These are phyloP conservation scores for Eupelmus urozonus DNA, from an alignment of 2,888 invertebrate genomes.

Conservation along the genomic window DNA sequence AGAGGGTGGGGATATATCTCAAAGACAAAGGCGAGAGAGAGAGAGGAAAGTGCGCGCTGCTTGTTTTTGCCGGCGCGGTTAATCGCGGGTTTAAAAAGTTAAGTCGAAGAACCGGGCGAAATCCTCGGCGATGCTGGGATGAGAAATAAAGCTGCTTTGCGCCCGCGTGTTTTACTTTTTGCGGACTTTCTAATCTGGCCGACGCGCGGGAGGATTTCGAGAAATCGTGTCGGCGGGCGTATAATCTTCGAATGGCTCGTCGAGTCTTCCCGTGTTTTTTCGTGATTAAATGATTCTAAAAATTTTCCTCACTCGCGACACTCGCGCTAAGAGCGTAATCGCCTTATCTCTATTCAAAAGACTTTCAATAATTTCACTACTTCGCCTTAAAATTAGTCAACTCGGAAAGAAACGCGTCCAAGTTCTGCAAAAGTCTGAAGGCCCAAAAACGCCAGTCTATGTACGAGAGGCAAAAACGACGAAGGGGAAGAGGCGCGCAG, in stretches of 20 bases:
- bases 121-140: background rate
- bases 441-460: no score
- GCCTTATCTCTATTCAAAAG: no score
- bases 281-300: no score
- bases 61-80: constrained; percentile 24
- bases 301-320: no score
- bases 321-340: no score
- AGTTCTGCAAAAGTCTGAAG: no score
- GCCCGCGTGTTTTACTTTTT: background rate
- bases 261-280: no score
- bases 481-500: background rate
- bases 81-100: constrained; percentile 46
- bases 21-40: no score
- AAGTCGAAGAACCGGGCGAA: background rate
- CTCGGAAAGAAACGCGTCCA: no score
- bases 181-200: background rate
- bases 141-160: constrained; percentile 14
- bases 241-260: background rate
- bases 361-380: no score
- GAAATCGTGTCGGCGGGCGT: background rate
- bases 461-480: no score
- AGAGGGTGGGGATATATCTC: constrained; percentile 13
- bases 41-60: background rate
- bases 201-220: background rate
- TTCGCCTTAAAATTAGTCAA: no score